Evolutionary conservation across 2,113 vertebrate species (phyloP), one percentile per base, ranked within the genome.

Genomic region (Saguinus midas): DNA sequence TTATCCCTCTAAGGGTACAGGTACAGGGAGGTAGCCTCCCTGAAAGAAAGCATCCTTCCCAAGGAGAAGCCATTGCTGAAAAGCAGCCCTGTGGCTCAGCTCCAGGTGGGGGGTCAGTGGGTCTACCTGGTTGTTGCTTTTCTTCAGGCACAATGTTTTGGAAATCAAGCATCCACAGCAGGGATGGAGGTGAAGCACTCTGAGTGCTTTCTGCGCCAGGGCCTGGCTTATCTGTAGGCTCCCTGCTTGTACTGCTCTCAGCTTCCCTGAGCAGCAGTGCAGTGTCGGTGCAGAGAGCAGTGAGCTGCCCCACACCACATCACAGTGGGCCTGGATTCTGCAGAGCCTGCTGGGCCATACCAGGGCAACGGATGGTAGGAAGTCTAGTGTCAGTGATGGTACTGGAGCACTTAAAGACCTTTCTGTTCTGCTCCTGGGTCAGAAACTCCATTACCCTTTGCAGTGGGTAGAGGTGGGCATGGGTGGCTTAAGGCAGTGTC

Each of bases 171-270:
- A 14, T 8, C 1, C 1, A 40, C 40, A 16, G 45, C 32, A 85
- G 79, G 52, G 52, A n/a, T 8, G 11, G 80, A 61, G 87, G n/a
- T 0, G 52, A 23, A 2, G 0, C 48, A 37, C 87, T 5, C 1
- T 14, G 32, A 27, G 40, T 0, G 48, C 76, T 48, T 29, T n/a
- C 27, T 50, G 4, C 0, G 20, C 20, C 21, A 5, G 50, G 61
- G 43, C 23, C 7, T 10, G 78, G 86, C 37, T 12, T 21, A 37
- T 5, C 32, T 11, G 43, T 16, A 5, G 57, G 32, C 68, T 3
- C 27, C 37, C 32, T 10, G 1, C 2, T 1, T 5, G 43, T 14
- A 0, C 16, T 1, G 21, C n/a, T 12, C 68, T 18, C 0, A 10
- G 21, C 29, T 57, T 43, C 48, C 21, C 29, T n/a, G 16, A 50